Percentiles rank a stretch among this genome's conserved stretches.
Conservation (phyloP, 2,113 vertebrate species). For the Fulica atra region DNA sequence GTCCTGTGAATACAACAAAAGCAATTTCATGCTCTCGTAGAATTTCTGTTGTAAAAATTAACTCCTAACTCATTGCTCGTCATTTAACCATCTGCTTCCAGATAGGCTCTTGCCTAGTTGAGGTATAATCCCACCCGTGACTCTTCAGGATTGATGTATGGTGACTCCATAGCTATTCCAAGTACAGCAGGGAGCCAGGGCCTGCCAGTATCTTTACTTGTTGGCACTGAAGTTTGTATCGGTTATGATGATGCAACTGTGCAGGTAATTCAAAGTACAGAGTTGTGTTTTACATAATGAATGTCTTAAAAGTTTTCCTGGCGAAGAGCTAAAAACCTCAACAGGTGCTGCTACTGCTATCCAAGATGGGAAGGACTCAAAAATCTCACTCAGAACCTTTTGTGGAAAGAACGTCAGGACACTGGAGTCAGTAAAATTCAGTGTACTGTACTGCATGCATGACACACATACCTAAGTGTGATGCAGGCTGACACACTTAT, state of each 20-base stretch:
- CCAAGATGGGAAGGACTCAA: background rate
- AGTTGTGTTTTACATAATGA: background rate
- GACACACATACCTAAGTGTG: background rate
- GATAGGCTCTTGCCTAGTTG: background rate
- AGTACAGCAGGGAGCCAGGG: background rate
- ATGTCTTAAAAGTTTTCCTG: background rate
- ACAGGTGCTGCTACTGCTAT: background rate
- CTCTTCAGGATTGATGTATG: background rate
- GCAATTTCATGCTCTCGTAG: background rate
- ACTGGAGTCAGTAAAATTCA: background rate
- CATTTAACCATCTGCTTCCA: background rate
- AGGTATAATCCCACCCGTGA: background rate
- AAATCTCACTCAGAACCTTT: background rate
- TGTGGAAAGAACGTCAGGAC: background rate
- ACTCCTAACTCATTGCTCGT: background rate
- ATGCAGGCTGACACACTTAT: background rate
- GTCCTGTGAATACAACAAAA: background rate
- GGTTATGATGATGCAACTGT: background rate
- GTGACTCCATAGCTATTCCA: background rate
- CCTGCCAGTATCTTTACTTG: background rate
- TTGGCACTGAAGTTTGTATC: background rate
- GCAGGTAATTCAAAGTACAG: background rate
- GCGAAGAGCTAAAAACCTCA: background rate
- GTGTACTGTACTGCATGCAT: background rate
- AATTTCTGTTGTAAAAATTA: background rate